Percentiles rank a stretch among this genome's conserved stretches.
phyloP scores from a whole-genome alignment of 1,140 invertebrate genomes.

The Drosophila fuyamai region DNA sequence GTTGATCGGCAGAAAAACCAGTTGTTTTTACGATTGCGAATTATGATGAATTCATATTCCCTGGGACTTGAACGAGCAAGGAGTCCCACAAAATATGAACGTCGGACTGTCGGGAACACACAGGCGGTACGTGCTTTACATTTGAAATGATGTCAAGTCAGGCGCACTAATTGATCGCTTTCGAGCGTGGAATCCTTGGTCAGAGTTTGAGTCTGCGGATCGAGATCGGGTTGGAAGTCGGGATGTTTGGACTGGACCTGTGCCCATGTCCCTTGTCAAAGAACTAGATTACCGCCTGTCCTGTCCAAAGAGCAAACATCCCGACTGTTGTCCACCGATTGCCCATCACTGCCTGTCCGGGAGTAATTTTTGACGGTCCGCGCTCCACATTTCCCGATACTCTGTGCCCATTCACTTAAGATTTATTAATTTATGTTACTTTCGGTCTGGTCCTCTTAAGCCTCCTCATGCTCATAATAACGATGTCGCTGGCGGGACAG shows the following conservation, averaged over 20 bases:
- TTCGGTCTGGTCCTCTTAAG: constrained; percentile 24
- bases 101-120: constrained; percentile 71
- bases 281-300: constrained; percentile 65
- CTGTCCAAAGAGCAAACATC: constrained; percentile 31
- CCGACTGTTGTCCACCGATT: constrained; percentile 24
- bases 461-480: constrained; percentile 35
- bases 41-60: constrained; percentile 79
- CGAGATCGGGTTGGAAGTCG: constrained; percentile 26
- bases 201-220: constrained; percentile 37
- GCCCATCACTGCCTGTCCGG: constrained; percentile 41
- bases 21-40: constrained; percentile 69
- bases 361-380: constrained; percentile 37
- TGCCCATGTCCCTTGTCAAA: constrained; percentile 71
- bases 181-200: constrained; percentile 59
- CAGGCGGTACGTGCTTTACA: constrained; percentile 83
- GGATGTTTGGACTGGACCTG: constrained; percentile 53
- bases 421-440: constrained; percentile 50
- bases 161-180: constrained; percentile 83
- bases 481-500: constrained; percentile 22
- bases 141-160: constrained; percentile 78
- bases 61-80: neutral
- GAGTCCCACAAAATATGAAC: constrained; percentile 49
- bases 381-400: constrained; percentile 33
- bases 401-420: constrained; percentile 38
- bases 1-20: constrained; percentile 67